A percentile compares a stretch with the other conserved stretches of the same genome.
Evolutionary conservation across 1,140 invertebrate genomes (phyloP).

Genomic region (Vollenhovia emeryi): DNA sequence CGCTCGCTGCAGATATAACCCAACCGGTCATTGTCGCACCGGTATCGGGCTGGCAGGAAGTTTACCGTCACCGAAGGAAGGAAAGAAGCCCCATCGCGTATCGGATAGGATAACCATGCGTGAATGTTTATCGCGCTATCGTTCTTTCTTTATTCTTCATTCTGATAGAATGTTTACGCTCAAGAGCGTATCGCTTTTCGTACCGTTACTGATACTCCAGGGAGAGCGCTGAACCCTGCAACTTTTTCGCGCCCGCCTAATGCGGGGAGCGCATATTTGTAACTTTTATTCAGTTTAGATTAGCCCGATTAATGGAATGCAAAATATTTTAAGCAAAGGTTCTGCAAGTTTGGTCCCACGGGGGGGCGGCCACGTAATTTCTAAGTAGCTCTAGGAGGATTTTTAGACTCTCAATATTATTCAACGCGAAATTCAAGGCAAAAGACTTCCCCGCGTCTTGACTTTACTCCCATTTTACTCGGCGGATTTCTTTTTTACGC

Average conservation of each 20-base stretch:
- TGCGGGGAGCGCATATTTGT: neutral
- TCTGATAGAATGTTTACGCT: constrained; percentile 27
- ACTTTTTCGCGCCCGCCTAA: neutral
- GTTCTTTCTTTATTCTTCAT: constrained; percentile 28
- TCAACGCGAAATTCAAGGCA: neutral
- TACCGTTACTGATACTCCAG: neutral
- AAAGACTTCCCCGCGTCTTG: neutral
- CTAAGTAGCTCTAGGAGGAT: neutral
- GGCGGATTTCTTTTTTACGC: neutral
- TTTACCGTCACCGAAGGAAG: constrained; percentile 31
- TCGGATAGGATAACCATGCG: constrained; percentile 21
- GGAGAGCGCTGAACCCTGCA: neutral
- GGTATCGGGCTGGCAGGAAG: constrained; percentile 32
- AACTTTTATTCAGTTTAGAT: neutral
- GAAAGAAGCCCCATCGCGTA: constrained; percentile 6
- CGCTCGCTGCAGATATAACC: neutral
- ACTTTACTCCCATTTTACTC: neutral
- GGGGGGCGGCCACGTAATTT: neutral
- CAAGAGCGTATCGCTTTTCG: constrained; percentile 12
- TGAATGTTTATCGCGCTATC: constrained; percentile 39
- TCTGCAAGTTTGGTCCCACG: neutral
- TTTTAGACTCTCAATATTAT: neutral
- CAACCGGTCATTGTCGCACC: constrained; percentile 36
- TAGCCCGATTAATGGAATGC: neutral
- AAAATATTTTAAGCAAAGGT: neutral